Base-by-base conservation (phyloP, 2,113 vertebrate genomes). In the Oncorhynchus keta region DNA sequence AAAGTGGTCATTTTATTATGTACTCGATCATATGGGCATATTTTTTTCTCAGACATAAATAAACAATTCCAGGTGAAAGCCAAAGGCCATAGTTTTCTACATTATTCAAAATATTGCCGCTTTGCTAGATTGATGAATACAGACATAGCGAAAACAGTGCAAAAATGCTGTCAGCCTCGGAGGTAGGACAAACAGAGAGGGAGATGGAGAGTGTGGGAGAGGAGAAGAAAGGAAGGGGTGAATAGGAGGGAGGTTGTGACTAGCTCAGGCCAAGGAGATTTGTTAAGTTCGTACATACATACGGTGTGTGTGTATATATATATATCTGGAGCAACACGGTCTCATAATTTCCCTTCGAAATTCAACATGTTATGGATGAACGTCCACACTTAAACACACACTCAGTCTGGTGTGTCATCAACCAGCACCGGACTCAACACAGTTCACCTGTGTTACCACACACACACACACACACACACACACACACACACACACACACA, bases 381-480 rank as follows among this genome's bases (percentile, higher is more conserved):
- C 49, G 49, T 16, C 11, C 12, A 51, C 51, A 55, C 51, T 18
- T 18, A 55, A 14, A 55, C 51, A 5, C 51, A 18, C 16, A 4
- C 9, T 45, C 9, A 12, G 9, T 45, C 39, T 12, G 39, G 55
- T 48, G 69, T 59, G 55, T 18, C 26, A 5, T 51, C 45, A 68
- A 62, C 48, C 45, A 57, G 45, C 65, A 24, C 11, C 32, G 39
- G 24, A 39, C 72, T 35, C 32, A 55, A 55, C 51, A 26, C 24
- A 74, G n/a, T 62, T 16, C 59, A 62, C 59, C 2, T 28, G 26
- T 28, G 26, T 28, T 28, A 2, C 32, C 77, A 79, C 77, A 74
- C 72, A 69, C 68, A 74, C 73, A 79, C 72, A 75, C 77, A 59
- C 68, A 48, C 68, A 70, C 3, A 22, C 65, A 20, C 49, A 61